Evolutionary conservation across 1,140 invertebrate species (phyloP).

Genomic region (Macrobrachium rosenbergii): DNA sequence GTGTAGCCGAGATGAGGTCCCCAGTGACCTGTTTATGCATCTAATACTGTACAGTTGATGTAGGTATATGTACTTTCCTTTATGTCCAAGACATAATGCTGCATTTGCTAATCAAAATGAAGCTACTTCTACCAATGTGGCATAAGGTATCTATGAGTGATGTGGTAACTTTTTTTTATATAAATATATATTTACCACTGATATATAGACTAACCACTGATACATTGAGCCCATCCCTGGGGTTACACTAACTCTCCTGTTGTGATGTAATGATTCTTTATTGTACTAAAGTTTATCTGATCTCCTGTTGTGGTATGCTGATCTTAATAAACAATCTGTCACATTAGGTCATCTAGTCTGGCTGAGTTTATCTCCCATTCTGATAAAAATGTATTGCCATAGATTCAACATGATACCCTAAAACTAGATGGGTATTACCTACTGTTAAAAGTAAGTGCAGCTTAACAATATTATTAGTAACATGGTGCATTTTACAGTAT

Average conservation of each 20-base stretch:
- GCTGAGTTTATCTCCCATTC: too few relatives aligned
- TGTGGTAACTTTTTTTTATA: background rate
- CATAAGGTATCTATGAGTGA: conserved; percentile 30
- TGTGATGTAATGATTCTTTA: conserved; percentile 50
- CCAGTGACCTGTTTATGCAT: conserved; percentile 55
- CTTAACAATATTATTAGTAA: too few relatives aligned
- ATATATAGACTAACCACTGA: conserved; percentile 3
- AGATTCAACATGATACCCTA: too few relatives aligned
- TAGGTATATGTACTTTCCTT: conserved; percentile 58
- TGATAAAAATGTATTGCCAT: too few relatives aligned
- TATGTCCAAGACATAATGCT: conserved; percentile 62
- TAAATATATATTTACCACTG: background rate
- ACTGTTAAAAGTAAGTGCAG: too few relatives aligned
- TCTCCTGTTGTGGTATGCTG: conserved; percentile 8
- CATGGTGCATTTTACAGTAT: too few relatives aligned
- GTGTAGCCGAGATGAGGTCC: conserved; percentile 45
- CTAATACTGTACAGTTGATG: conserved; percentile 63
- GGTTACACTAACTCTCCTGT: conserved; percentile 31
- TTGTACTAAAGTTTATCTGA: conserved; percentile 29
- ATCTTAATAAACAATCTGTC: too few relatives aligned
- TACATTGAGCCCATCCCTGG: conserved; percentile 15
- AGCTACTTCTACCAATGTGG: conserved; percentile 52
- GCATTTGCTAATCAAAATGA: conserved; percentile 63
- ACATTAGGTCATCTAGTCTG: too few relatives aligned
- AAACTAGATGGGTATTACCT: too few relatives aligned